phyloP scores from a whole-genome alignment of 2,113 vertebrate genomes.

The Chunga burmeisteri region DNA sequence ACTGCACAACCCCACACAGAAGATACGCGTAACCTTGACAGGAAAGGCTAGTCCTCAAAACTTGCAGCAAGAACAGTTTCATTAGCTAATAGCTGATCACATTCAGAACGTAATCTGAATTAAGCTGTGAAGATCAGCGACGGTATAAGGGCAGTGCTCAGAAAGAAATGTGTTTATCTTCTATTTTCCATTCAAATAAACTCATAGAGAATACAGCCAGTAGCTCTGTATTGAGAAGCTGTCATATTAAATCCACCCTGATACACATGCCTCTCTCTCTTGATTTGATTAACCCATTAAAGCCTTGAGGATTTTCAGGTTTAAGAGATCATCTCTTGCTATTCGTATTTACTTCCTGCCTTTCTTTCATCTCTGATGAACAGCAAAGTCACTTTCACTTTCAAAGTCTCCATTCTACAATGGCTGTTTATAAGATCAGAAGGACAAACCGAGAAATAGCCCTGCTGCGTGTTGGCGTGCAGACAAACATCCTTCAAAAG shows the following conservation, averaged over 20 bases:
- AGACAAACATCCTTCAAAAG: slow-evolving; percentile 52
- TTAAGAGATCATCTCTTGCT: background rate
- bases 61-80: background rate
- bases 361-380: slow-evolving; percentile 3
- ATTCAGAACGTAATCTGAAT: background rate
- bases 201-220: background rate
- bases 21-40: background rate
- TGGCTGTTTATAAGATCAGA: slow-evolving; percentile 49
- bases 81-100: background rate
- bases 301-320: background rate
- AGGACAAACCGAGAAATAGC: background rate
- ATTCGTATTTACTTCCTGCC: slow-evolving; percentile 42
- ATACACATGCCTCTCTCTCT: background rate
- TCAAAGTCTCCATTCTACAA: slow-evolving; percentile 44
- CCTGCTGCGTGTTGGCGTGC: background rate
- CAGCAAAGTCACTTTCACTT: slow-evolving; percentile 60
- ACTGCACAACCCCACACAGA: background rate
- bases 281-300: slow-evolving; percentile 43
- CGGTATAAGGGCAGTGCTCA: background rate
- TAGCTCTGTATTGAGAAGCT: background rate
- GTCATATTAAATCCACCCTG: background rate
- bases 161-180: background rate
- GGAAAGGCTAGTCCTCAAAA: background rate
- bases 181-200: slow-evolving; percentile 1
- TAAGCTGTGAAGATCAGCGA: background rate